Percentiles rank a stretch among this genome's conserved stretches.
Evolutionary conservation across 2,888 invertebrate species (phyloP).

Genomic region (Helobdella robusta): DNA sequence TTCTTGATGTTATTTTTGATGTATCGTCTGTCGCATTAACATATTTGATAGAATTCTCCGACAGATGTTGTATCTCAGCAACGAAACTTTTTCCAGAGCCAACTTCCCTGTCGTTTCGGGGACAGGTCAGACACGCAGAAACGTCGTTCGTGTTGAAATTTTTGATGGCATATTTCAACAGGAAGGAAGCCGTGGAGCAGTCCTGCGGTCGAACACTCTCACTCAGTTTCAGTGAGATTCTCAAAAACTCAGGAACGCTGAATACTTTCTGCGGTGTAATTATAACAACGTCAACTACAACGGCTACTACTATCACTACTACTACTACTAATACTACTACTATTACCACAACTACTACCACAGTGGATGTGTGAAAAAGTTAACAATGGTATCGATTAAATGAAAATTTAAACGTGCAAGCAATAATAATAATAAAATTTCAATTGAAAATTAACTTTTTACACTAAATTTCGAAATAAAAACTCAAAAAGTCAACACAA

Average conservation of each 20-base stretch:
- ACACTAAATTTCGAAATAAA: slow-evolving; percentile 11
- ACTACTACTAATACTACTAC: too few species aligned
- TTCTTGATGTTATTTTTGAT: too few species aligned
- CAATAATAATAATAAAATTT: too few species aligned
- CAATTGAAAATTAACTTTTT: too few species aligned
- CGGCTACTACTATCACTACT: too few species aligned
- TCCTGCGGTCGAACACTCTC: slow-evolving; percentile 66
- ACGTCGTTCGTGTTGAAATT: not conserved
- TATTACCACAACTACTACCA: too few species aligned
- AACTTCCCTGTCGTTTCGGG: too few species aligned
- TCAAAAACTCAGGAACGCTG: slow-evolving; percentile 26
- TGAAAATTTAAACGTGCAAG: too few species aligned
- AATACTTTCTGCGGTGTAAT: slow-evolving; percentile 16
- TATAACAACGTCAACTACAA: too few species aligned
- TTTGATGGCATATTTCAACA: slow-evolving; percentile 46
- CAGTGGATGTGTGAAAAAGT: too few species aligned
- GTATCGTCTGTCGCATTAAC: not conserved
- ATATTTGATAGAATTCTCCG: not conserved
- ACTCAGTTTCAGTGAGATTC: slow-evolving; percentile 52
- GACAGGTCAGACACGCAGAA: not conserved
- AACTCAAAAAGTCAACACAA: not conserved
- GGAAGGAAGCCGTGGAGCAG: slow-evolving; percentile 65
- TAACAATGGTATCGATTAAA: too few species aligned
- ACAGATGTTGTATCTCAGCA: not conserved
- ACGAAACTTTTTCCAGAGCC: not conserved